Base-by-base conservation (phyloP, 2,797 vertebrate genomes). In the Enteromius argenteus region DNA sequence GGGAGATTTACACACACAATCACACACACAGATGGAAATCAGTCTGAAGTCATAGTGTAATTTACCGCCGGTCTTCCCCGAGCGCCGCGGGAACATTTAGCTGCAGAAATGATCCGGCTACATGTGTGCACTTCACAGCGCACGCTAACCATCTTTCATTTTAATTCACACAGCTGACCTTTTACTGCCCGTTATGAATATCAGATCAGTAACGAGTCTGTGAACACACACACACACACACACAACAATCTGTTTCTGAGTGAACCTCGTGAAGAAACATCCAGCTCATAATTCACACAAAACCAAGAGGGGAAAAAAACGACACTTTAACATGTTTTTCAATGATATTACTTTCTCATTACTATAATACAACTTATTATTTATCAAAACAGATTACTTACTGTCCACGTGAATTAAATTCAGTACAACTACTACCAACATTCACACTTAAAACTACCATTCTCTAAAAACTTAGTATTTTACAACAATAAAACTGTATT, bases 121-220 rank as follows among this genome's bases (percentile, higher is more conserved):
- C 71, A 74, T 2, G 71, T 35, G 71, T 74, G 71, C 27, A 74
- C 27, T 53, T 35, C 46, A 74, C 71, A 74, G 71, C 3, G 27
- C 71, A 32, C 10, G 5, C 27, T 53, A 53, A 74, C 30, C 46
- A 53, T 74, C 46, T 51, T 35, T 74, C 46, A 74, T 53, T 74
- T 53, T 53, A 74, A 74, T 53, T 53, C 71, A 74, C 71, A 53
- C 30, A 0, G 30, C 71, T 74, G 71, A 74, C 71, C 93, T 94
- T 94, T 94, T 94, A 94, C 94, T 94, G 94, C 90, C 92, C 88
- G 92, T 92, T 92, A 92, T 92, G 90, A 90, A 84, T 91, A 93
- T 91, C 93, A 94, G 94, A 94, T 94, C 92, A 94, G 91, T 92
- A 93, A 87, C 93, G 10, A 79, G 82, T 14, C 60, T 60, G 58